These are phyloP conservation scores for Corydoras maculifer DNA, from an alignment of 2,113 vertebrate genomes.

Conservation along the genomic window DNA sequence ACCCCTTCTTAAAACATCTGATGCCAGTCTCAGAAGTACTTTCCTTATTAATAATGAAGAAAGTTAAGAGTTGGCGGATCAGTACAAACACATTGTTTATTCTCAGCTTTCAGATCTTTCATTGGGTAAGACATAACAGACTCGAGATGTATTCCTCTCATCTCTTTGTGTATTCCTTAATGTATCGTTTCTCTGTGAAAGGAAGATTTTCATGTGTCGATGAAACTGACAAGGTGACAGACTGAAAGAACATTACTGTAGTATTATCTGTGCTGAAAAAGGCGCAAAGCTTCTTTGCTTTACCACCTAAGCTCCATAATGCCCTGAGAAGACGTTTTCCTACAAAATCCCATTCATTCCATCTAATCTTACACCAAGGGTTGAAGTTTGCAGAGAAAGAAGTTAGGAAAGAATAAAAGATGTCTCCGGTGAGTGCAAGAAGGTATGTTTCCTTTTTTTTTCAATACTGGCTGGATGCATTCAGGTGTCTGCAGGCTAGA, in stretches of 20 bases:
- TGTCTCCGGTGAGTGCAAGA: conserved; percentile 7
- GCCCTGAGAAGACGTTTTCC: conserved; percentile 4
- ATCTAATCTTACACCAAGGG: conserved; percentile 4
- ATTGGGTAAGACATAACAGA: too few species aligned
- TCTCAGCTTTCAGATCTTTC: too few species aligned
- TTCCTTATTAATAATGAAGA: neutral
- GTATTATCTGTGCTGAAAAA: neutral
- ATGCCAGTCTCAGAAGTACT: neutral
- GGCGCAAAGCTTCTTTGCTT: neutral
- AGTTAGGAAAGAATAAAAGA: neutral
- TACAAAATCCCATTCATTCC: neutral
- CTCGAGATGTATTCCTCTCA: too few species aligned
- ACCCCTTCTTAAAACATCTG: neutral
- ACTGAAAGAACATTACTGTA: neutral
- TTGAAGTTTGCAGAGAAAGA: neutral
- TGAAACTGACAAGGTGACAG: neutral
- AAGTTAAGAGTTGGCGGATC: neutral
- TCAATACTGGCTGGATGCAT: conserved; percentile 22
- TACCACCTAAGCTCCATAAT: neutral
- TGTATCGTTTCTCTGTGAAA: neutral
- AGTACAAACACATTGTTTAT: too few species aligned
- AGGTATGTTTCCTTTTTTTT: neutral
- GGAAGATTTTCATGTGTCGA: neutral
- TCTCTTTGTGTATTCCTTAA: too few species aligned
- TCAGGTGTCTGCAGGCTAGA: conserved; percentile 41